Conservation (phyloP, 2,888 invertebrate species). For the Neuroscelio doddi region DNA sequence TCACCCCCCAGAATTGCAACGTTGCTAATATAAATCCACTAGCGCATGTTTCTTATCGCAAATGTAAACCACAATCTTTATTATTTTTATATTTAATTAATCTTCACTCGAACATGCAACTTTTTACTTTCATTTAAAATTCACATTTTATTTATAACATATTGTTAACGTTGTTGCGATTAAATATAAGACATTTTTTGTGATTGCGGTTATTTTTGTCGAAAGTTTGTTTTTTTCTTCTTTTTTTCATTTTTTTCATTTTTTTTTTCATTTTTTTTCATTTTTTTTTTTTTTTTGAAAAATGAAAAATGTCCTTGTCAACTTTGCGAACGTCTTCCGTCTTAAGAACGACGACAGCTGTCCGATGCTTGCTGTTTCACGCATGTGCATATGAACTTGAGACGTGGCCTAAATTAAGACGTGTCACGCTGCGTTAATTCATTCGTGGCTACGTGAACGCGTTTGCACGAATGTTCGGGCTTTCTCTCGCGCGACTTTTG, state of each 20-base stretch:
- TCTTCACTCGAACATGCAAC: slow-evolving; percentile 16
- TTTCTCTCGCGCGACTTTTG: slow-evolving; percentile 4
- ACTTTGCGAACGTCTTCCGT: slow-evolving; percentile 27
- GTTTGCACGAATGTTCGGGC: slow-evolving; percentile 37
- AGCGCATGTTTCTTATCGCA: slow-evolving; percentile 15
- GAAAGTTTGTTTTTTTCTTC: too few relatives aligned
- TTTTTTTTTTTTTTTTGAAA: too few relatives aligned
- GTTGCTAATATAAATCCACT: slow-evolving; percentile 2
- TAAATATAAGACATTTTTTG: too few relatives aligned
- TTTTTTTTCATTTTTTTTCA: too few relatives aligned
- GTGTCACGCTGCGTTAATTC: slow-evolving; percentile 59
- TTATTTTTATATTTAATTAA: slow-evolving; percentile 35
- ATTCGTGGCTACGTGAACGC: slow-evolving; percentile 40
- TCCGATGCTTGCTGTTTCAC: slow-evolving; percentile 26
- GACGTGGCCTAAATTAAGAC: slow-evolving; percentile 61
- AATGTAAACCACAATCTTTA: slow-evolving; percentile 35
- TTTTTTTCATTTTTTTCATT: too few relatives aligned
- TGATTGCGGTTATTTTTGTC: too few relatives aligned
- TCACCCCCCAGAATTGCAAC: slow-evolving; percentile 5
- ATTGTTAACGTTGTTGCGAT: too few relatives aligned
- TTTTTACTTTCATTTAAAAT: too few relatives aligned
- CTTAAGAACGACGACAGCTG: slow-evolving; percentile 48
- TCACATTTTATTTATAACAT: too few relatives aligned
- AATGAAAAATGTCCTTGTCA: slow-evolving; percentile 14
- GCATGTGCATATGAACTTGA: slow-evolving; percentile 38